These are phyloP conservation scores for Aurelia sp. DNA, from an alignment of 30 jellyfish, hydroid and myxozoan genomes.

Conservation along the genomic window DNA sequence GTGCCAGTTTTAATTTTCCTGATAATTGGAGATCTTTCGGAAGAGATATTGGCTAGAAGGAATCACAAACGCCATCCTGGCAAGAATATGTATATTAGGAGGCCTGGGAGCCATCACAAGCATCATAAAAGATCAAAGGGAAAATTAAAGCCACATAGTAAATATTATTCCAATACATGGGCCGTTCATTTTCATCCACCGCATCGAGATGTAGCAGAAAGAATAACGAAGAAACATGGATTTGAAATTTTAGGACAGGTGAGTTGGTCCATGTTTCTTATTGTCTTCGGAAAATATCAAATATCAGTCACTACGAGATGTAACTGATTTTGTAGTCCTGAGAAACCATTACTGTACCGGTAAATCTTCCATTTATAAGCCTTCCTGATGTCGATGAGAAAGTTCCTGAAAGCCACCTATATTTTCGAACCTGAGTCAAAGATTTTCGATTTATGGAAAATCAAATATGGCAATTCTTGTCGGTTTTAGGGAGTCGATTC, in stretches of 20 bases:
- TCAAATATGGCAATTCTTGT: no score
- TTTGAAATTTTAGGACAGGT: slow-evolving; percentile 95
- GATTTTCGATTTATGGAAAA: no score
- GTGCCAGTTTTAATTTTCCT: slow-evolving; percentile 38
- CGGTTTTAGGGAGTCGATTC: no score
- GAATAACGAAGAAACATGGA: slow-evolving; percentile 94
- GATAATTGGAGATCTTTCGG: slow-evolving; percentile 50
- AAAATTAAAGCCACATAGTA: slow-evolving; percentile 36
- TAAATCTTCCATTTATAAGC: no score
- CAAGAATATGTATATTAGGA: slow-evolving; percentile 35
- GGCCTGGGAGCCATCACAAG: slow-evolving; percentile 37
- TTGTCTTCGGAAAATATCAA: no score
- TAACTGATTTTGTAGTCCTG: no score
- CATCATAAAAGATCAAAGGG: slow-evolving; percentile 35
- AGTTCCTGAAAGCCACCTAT: no score
- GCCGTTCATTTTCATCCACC: slow-evolving; percentile 98
- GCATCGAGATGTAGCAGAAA: slow-evolving; percentile 86
- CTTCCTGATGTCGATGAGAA: no score
- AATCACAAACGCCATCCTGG: slow-evolving; percentile 55
- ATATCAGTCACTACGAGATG: no score
- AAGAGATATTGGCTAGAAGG: slow-evolving; percentile 32
- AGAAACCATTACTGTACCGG: no score
- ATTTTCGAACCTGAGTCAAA: no score
- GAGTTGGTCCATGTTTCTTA: not conserved
- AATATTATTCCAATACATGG: slow-evolving; percentile 94